Percentiles rank a stretch among this genome's conserved stretches.
phyloP scores from a whole-genome alignment of 2,113 vertebrate genomes.

The Microcebus murinus region DNA sequence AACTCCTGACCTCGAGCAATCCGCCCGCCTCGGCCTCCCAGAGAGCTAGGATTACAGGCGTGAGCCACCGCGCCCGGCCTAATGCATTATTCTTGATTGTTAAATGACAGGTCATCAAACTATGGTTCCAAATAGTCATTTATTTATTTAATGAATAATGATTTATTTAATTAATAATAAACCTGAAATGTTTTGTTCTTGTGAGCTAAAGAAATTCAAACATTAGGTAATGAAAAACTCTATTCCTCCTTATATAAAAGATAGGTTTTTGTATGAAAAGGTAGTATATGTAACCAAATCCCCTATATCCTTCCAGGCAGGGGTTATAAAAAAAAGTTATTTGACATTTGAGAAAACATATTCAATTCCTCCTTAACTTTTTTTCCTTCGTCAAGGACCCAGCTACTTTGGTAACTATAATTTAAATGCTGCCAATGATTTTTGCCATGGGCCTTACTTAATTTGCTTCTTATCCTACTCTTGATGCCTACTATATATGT shows the following conservation, averaged over 20 bases:
- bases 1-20: no score
- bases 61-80: no score
- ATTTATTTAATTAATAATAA: slow-evolving; percentile 28
- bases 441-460: neutral
- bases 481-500: neutral
- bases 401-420: slow-evolving; percentile 3
- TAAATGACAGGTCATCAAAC: neutral
- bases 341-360: slow-evolving; percentile 34
- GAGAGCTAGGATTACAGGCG: no score
- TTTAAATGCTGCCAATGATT: neutral
- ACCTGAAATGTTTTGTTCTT: neutral
- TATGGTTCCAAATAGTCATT: neutral
- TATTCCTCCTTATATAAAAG: slow-evolving; percentile 10
- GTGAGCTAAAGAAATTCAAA: slow-evolving; percentile 12
- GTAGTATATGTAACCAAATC: neutral
- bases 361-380: neutral
- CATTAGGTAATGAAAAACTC: slow-evolving; percentile 14
- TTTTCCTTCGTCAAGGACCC: neutral
- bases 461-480: neutral
- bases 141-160: slow-evolving; percentile 1
- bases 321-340: slow-evolving; percentile 38
- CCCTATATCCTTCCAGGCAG: neutral
- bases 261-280: neutral
- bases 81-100: neutral
- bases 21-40: no score